Conservation (phyloP, 2,797 vertebrate species). For the Chanos chanos region DNA sequence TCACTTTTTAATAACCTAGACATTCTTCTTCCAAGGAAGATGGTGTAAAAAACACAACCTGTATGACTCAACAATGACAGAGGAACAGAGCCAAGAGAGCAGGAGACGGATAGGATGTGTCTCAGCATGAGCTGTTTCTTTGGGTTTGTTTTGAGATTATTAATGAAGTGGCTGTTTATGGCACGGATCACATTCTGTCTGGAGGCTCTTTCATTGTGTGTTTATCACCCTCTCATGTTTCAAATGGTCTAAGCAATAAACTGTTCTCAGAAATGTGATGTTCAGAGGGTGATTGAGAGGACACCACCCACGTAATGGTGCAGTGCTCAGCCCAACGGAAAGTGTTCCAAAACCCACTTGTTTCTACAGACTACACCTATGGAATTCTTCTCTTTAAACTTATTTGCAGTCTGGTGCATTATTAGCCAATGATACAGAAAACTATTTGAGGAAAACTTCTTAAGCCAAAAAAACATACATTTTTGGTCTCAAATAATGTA, state of each 20-base stretch:
- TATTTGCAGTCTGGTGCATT: too few species aligned
- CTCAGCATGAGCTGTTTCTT: conserved; percentile 5
- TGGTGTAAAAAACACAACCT: conserved; percentile 4
- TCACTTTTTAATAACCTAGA: not conserved
- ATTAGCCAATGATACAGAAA: not conserved
- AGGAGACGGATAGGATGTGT: conserved; percentile 2
- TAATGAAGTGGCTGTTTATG: conserved; percentile 22
- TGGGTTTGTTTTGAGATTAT: conserved; percentile 17
- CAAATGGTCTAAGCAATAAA: conserved; percentile 13
- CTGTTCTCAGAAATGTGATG: too few species aligned
- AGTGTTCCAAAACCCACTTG: not conserved
- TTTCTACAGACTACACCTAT: not conserved
- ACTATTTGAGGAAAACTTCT: not conserved
- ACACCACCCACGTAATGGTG: too few species aligned
- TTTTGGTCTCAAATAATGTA: conserved; percentile 37
- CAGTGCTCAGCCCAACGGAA: not conserved
- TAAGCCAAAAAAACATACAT: conserved; percentile 9
- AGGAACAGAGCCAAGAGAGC: conserved; percentile 6
- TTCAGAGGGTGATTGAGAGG: too few species aligned
- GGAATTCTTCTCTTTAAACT: too few species aligned
- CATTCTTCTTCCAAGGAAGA: not conserved
- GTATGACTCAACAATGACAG: conserved; percentile 9
- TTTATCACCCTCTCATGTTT: conserved; percentile 24
- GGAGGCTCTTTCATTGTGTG: conserved; percentile 25
- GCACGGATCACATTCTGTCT: conserved; percentile 5